These are phyloP conservation scores for Ovibos moschatus DNA, from an alignment of 2,113 vertebrate genomes.

Conservation along the genomic window DNA sequence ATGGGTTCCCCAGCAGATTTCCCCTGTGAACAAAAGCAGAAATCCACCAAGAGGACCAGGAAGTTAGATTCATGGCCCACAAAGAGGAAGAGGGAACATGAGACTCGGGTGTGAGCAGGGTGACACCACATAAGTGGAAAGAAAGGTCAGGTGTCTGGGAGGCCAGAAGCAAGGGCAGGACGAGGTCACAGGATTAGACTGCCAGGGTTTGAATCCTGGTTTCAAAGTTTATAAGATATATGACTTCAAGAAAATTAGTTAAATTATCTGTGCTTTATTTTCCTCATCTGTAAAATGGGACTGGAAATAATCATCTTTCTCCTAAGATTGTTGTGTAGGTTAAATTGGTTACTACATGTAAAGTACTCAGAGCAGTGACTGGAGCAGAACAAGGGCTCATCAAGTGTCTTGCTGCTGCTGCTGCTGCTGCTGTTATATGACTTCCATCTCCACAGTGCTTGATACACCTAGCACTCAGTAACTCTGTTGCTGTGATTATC, in stretches of 20 bases:
- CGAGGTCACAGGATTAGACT: accelerated
- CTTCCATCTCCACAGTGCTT: background rate
- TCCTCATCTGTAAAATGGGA: background rate
- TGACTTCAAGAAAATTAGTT: background rate
- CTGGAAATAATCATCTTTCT: background rate
- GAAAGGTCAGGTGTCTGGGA: background rate
- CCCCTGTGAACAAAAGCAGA: slow-evolving; percentile 50
- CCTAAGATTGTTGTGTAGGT: background rate
- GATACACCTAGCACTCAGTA: background rate
- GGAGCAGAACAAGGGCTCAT: background rate
- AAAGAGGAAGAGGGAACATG: background rate
- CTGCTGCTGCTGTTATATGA: background rate
- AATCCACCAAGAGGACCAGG: slow-evolving; percentile 30
- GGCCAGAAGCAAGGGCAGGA: background rate
- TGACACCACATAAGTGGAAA: background rate
- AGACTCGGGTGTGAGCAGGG: background rate
- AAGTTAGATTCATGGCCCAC: slow-evolving; percentile 30
- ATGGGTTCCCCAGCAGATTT: background rate
- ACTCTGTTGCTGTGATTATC: background rate
- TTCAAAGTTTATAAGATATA: background rate
- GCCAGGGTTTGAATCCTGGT: background rate
- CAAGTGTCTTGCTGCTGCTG: background rate
- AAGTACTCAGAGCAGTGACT: background rate
- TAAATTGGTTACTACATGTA: background rate
- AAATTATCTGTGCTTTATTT: background rate